Conservation (phyloP, 2,797 vertebrate genomes). For the Acanthornis magna region DNA sequence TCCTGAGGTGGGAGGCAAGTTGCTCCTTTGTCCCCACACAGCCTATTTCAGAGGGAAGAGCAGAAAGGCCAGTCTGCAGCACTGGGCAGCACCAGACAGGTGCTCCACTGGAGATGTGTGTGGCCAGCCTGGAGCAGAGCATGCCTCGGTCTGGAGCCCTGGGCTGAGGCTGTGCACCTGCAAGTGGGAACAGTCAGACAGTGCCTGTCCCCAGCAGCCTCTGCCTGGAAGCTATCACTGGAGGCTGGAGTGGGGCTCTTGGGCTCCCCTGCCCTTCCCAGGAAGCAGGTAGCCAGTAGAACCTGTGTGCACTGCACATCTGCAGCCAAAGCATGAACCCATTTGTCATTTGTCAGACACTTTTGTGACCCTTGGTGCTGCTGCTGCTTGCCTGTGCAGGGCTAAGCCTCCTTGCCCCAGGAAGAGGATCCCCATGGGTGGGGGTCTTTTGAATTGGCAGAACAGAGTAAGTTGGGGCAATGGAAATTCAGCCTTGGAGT, state of each 20-base stretch:
- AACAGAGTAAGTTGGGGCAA: not conserved
- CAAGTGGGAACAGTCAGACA: not conserved
- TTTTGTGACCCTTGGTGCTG: not conserved
- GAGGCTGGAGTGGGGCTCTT: not conserved
- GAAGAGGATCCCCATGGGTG: not conserved
- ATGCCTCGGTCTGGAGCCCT: not conserved
- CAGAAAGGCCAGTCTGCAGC: not conserved
- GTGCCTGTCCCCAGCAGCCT: not conserved
- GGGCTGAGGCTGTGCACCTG: not conserved
- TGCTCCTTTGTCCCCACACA: fast-evolving
- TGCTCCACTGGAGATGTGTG: not conserved
- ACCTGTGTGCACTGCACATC: not conserved
- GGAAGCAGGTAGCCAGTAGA: not conserved
- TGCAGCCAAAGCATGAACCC: not conserved
- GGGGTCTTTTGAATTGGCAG: not conserved
- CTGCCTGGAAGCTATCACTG: not conserved
- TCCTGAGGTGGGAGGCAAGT: not conserved
- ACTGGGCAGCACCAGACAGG: not conserved
- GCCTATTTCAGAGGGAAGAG: not conserved
- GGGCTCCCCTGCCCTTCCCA: not conserved
- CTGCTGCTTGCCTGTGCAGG: not conserved
- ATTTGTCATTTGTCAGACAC: not conserved
- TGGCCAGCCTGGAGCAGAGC: not conserved
- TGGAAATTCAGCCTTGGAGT: conserved; percentile 9
- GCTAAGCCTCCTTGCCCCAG: not conserved